Evolutionary conservation across 1,140 invertebrate species (phyloP), one percentile per base, ranked within the genome.

Genomic region (Panonychus citri): DNA sequence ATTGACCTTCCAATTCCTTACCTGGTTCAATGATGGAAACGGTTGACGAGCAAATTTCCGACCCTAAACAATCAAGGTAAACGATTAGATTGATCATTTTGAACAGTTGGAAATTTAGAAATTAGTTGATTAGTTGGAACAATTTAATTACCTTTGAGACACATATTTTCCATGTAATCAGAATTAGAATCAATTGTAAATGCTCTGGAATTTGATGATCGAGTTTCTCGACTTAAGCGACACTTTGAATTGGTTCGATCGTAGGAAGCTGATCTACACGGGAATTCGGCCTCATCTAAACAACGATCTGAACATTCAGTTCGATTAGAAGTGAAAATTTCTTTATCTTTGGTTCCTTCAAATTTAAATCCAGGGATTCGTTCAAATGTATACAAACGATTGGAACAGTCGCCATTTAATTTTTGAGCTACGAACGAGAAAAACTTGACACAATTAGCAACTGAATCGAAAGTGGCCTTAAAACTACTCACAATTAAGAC

Each of bases 241-340:
- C 85, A 90, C 46, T 78, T 83, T 49, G 81, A 74, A 59, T 80
- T 70, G 0, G 77, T 75, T 1, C 79, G 75, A 64, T 87, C 82
- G 64, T 78, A 90, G 3, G 83, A 81, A 0, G 81, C 83, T 0
- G 84, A 86, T 27, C 85, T 78, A 64, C 85, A 90, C 2, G 85
- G 79, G 62, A 87, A 85, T 53, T 77, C 82, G 15, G 50, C 30
- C 49, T 89, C 85, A 62, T 83, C 85, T 43, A 89, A 68, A 66
- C 85, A 90, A 63, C 83, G 84, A 64, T 89, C 83, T 68, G 89
- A 83, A 62, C 86, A 90, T 63, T 88, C 84, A 3, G 81, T 87
- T 54, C 83, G 74, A 68, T 89, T 88, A 1, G 78, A 73, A 0
- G 61, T 64, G 26, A 59, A 58, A 49, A 80, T 80, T 10, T 79